Evolutionary conservation across 2,113 vertebrate genomes (phyloP).

Genomic region (Edolisoma coerulescens): DNA sequence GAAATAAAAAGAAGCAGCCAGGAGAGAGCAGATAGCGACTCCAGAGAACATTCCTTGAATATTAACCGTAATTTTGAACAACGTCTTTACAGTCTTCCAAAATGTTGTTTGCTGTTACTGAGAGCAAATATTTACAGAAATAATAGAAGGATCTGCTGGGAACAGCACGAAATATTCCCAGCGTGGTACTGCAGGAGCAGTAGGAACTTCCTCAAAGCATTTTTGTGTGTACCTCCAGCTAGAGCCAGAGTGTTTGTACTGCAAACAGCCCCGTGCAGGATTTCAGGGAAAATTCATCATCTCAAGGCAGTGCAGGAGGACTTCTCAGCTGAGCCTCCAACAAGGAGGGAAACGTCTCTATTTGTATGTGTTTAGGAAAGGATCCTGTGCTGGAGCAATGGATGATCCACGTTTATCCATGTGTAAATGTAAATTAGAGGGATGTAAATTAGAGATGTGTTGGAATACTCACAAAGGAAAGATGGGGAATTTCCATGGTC

Average conservation of each 20-base stretch:
- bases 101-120: slow-evolving; percentile 18
- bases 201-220: slow-evolving; percentile 31
- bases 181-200: background rate
- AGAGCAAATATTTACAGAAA: slow-evolving; percentile 59
- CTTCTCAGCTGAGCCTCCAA: background rate
- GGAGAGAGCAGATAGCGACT: background rate
- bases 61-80: background rate
- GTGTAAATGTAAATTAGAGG: no score
- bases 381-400: background rate
- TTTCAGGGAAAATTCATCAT: background rate
- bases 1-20: background rate
- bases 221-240: slow-evolving; percentile 4
- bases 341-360: background rate
- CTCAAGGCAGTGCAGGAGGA: background rate
- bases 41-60: background rate
- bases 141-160: slow-evolving; percentile 39
- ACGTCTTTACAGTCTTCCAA: background rate
- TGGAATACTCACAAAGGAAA: background rate
- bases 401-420: background rate
- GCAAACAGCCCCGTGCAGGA: background rate
- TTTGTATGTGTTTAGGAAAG: background rate
- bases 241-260: background rate
- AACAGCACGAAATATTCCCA: slow-evolving; percentile 39
- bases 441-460: background rate
- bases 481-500: background rate